These are phyloP conservation scores for Muntiacus muntjak DNA, from an alignment of 2,113 vertebrate genomes.

Conservation along the genomic window DNA sequence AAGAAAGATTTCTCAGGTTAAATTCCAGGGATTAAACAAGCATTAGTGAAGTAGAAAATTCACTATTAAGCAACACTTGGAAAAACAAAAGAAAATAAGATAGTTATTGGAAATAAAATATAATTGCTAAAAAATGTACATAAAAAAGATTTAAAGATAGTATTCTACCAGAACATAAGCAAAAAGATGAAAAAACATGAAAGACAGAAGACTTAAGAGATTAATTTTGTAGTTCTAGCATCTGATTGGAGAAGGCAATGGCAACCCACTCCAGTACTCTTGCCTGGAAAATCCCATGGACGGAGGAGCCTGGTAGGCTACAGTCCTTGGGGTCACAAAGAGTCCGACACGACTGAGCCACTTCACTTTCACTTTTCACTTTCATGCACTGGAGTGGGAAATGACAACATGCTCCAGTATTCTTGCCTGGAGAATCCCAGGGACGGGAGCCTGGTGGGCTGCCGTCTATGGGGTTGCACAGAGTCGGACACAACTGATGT, in stretches of 20 bases:
- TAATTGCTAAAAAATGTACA: not conserved
- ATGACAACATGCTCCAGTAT: too few species aligned
- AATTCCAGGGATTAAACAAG: not conserved
- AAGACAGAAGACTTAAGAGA: not conserved
- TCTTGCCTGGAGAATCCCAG: too few species aligned
- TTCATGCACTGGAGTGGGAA: too few species aligned
- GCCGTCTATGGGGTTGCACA: too few species aligned
- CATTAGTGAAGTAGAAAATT: not conserved
- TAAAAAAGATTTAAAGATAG: not conserved
- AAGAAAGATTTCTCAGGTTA: not conserved
- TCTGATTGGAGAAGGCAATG: not conserved
- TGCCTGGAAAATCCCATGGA: too few species aligned
- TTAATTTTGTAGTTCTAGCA: not conserved
- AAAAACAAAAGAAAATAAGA: not conserved
- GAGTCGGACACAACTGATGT: too few species aligned
- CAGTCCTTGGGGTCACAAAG: too few species aligned
- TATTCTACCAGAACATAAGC: not conserved
- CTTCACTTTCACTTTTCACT: too few species aligned
- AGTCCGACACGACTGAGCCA: too few species aligned
- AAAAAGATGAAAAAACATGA: not conserved
- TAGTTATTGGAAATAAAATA: not conserved
- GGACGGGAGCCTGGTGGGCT: too few species aligned
- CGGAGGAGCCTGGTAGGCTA: too few species aligned
- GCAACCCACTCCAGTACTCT: too few species aligned
- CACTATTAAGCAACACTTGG: not conserved